Evolutionary conservation across 2,888 invertebrate genomes (phyloP).

Genomic region (Geotrupes spiniger): DNA sequence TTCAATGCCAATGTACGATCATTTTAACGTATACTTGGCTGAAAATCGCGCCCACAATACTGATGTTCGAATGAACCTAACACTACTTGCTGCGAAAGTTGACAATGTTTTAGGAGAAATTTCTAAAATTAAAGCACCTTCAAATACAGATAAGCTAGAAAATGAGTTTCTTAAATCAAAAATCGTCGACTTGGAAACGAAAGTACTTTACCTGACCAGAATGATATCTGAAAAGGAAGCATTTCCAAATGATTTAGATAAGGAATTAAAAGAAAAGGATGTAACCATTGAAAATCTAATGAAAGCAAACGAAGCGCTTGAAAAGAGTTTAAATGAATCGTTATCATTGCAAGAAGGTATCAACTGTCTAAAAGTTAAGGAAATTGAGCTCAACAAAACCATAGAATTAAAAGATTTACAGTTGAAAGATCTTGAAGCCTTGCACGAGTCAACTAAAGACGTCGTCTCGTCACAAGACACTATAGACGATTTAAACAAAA

Average conservation of each 20-base stretch:
- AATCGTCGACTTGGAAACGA: constrained; percentile 45
- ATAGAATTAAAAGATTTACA: constrained; percentile 9
- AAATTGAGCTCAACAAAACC: constrained; percentile 11
- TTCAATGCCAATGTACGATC: background rate
- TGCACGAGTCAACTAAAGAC: constrained; percentile 22
- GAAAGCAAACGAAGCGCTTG: constrained; percentile 13
- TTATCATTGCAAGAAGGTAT: constrained; percentile 9
- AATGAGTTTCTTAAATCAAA: constrained; percentile 43
- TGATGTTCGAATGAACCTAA: constrained; percentile 63
- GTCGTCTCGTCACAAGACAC: constrained; percentile 16
- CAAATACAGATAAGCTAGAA: constrained; percentile 27
- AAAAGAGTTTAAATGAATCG: constrained; percentile 19
- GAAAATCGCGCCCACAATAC: constrained; percentile 64
- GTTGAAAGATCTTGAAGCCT: constrained; percentile 26
- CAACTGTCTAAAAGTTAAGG: constrained; percentile 1
- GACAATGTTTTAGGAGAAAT: constrained; percentile 60
- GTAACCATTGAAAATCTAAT: constrained; percentile 17
- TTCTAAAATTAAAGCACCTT: constrained; percentile 16
- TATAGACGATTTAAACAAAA: constrained; percentile 23
- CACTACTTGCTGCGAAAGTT: constrained; percentile 63
- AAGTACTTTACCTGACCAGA: constrained; percentile 24
- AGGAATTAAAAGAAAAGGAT: constrained; percentile 19
- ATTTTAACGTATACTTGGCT: constrained; percentile 55
- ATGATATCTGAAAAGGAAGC: constrained; percentile 1
- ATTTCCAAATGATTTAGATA: background rate